Conservation (phyloP, 2,888 invertebrate genomes). For the Andrena dorsata region DNA sequence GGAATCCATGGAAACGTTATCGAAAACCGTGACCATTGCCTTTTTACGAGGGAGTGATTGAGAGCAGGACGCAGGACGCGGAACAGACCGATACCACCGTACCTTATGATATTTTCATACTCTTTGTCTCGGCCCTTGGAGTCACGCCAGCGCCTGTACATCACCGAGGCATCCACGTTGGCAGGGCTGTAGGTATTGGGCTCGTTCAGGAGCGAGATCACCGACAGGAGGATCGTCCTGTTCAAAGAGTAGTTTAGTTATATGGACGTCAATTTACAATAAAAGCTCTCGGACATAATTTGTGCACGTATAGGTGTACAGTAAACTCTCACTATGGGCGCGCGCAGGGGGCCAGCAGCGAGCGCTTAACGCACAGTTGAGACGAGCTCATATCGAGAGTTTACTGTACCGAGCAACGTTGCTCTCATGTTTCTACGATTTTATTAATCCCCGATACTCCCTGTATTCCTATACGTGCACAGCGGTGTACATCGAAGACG, state of each 20-base stretch:
- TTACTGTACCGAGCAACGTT: too few relatives aligned
- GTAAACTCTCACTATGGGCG: too few relatives aligned
- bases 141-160: conserved; percentile 99
- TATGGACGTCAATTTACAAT: conserved; percentile 9
- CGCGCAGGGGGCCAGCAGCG: too few relatives aligned
- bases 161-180: conserved; percentile 99
- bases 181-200: conserved; percentile 99
- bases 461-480: too few relatives aligned
- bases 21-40: not conserved
- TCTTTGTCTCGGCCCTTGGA: conserved; percentile 99
- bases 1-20: not conserved
- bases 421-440: too few relatives aligned
- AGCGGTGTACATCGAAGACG: too few relatives aligned
- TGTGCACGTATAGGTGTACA: not conserved
- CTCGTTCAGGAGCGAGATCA: conserved; percentile 99
- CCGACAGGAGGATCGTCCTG: conserved; percentile 98
- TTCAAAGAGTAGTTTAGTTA: conserved; percentile 42
- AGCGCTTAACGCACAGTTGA: too few relatives aligned
- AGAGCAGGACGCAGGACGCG: not conserved
- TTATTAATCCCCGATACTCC: too few relatives aligned
- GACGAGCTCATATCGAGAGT: too few relatives aligned
- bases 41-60: not conserved
- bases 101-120: conserved; percentile 99
- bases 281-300: not conserved
- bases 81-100: conserved; percentile 68